Evolutionary conservation across 2,113 vertebrate genomes (phyloP).

Genomic region (Apodemus sylvaticus): DNA sequence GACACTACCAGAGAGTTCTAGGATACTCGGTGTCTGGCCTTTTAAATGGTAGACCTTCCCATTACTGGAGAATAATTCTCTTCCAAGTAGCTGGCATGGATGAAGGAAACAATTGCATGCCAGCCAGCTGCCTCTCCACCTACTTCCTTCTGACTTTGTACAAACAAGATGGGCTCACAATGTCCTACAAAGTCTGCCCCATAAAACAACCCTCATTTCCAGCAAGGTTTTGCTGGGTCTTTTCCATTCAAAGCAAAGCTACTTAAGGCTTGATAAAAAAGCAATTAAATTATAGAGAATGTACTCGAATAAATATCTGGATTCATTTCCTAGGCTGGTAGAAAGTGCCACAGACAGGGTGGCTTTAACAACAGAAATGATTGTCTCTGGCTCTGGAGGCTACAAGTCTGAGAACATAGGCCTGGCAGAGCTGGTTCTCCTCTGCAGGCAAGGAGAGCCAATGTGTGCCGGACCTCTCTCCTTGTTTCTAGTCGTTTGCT

Average conservation of each 20-base stretch:
- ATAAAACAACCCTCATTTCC: background rate
- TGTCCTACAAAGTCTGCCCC: background rate
- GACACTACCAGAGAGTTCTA: background rate
- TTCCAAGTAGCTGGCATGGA: background rate
- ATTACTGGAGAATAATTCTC: conserved; percentile 14
- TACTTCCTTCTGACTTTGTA: background rate
- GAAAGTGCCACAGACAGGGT: background rate
- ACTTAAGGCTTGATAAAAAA: background rate
- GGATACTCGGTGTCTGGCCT: background rate
- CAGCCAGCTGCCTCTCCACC: background rate
- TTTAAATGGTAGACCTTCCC: background rate
- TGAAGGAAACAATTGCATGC: background rate
- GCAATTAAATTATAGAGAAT: background rate
- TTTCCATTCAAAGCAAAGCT: background rate
- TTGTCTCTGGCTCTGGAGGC: background rate
- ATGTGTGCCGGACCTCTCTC: background rate
- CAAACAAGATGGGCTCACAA: background rate
- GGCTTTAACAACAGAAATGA: background rate
- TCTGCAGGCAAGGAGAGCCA: background rate
- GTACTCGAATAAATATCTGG: background rate
- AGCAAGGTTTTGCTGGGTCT: background rate
- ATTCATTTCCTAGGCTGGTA: background rate
- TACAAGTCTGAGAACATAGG: background rate
- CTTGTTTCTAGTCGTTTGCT: background rate
- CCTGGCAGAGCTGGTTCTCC: background rate